Conservation (phyloP, 2,888 invertebrate genomes). For the Amphipyra berbera region DNA sequence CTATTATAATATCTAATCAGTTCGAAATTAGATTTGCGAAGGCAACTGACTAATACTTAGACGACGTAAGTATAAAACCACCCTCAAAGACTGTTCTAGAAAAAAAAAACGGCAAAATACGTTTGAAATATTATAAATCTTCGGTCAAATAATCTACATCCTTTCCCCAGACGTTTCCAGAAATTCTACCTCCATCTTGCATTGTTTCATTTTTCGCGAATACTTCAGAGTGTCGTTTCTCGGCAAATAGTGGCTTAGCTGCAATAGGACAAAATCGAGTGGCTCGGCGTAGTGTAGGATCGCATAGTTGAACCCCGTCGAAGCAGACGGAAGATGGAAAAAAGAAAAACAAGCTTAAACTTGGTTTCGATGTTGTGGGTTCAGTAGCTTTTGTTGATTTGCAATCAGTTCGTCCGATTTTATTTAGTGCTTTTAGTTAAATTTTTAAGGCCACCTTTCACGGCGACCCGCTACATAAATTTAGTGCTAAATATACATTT, state of each 20-base stretch:
- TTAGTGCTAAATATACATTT: too few species aligned
- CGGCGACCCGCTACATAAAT: too few species aligned
- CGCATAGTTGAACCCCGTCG: constrained; percentile 59
- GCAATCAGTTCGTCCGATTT: too few species aligned
- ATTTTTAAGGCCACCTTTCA: too few species aligned
- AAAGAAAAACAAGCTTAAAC: constrained; percentile 23
- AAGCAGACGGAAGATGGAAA: constrained; percentile 33
- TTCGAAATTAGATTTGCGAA: too few species aligned
- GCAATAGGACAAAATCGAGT: constrained; percentile 32
- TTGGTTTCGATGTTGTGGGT: constrained; percentile 3
- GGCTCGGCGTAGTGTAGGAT: constrained; percentile 35
- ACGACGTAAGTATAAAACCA: not conserved
- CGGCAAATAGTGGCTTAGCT: constrained; percentile 35
- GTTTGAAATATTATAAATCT: not conserved
- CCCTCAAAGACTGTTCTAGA: too few species aligned
- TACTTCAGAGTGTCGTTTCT: constrained; percentile 31
- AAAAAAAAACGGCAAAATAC: not conserved
- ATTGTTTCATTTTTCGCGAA: constrained; percentile 33
- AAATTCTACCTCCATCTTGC: constrained; percentile 12
- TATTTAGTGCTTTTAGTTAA: too few species aligned
- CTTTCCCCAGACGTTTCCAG: constrained; percentile 2
- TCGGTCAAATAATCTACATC: not conserved
- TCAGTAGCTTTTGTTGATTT: constrained; percentile 21
- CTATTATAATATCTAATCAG: too few species aligned
- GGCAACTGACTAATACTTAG: too few species aligned